Percentiles rank a stretch among this genome's conserved stretches.
Evolutionary conservation across 2,888 invertebrate species (phyloP).

Genomic region (Cenopis cana): DNA sequence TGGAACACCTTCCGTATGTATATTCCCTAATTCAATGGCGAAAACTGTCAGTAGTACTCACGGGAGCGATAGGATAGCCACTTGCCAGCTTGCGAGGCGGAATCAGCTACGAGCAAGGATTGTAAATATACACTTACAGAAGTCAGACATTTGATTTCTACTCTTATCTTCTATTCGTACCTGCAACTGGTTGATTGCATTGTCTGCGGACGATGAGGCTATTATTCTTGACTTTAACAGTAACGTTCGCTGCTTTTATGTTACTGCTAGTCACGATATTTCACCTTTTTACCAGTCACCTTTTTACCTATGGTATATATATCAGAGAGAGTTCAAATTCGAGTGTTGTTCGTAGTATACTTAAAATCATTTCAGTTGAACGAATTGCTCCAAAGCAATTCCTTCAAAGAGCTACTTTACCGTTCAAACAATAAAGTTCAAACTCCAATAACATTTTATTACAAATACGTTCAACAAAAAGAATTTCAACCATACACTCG

Average conservation of each 20-base stretch:
- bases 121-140: constrained; percentile 9
- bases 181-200: neutral
- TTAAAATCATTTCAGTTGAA: too few species aligned
- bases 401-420: too few species aligned
- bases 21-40: neutral
- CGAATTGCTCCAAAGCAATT: too few species aligned
- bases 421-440: too few species aligned
- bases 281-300: too few species aligned
- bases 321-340: too few species aligned
- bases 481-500: too few species aligned
- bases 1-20: neutral
- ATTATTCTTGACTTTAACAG: neutral
- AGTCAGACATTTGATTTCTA: neutral
- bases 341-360: too few species aligned
- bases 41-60: too few species aligned
- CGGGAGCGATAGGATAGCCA: neutral
- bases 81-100: neutral
- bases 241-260: neutral
- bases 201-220: neutral
- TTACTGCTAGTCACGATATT: neutral
- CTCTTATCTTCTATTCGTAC: neutral
- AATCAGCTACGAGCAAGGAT: neutral
- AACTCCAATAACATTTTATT: too few species aligned
- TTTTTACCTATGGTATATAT: too few species aligned
- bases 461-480: too few species aligned